Base-by-base conservation (phyloP, 2,888 invertebrate species). In the Eurytoma californica region DNA sequence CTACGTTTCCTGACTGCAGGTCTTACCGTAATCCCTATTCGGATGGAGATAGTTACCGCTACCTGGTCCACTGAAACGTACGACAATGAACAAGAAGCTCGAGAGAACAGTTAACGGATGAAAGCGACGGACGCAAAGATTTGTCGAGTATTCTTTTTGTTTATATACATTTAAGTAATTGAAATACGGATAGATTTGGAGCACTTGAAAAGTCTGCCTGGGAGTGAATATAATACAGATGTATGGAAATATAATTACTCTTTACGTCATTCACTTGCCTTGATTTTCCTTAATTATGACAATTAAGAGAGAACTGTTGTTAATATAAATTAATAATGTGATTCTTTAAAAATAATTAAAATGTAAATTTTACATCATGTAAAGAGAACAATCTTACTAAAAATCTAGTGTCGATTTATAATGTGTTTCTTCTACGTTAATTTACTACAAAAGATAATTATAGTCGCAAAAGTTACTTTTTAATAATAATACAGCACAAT, bases 11-110 rank as follows among this genome's bases (percentile, higher is more conserved):
- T 87, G 86, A 85, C 87, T 86, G 77, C 81, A 80, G 85, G 81
- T 89, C 90, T 90, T 90, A 90, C 90, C 90, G 87, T 90, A 90
- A 87, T 90, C 89, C 85, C 86, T 88, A 88, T 88, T 89, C 85
- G 90, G 90, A 87, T 90, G 90, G 70, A 90, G 90, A 86, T 88
- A 90, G 87, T 90, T 90, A 88, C 90, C 88, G 89, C 89, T 88
- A 89, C 87, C 88, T 84, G 90, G 88, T 86, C 90, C 90, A 87
- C 90, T 90, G 90, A 90, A 90, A 89, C 86, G 88, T 89, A 89
- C 85, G 88, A 79, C 79, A 81, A 77, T 81, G 30, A 81, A 79
- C 79, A 81, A 81, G 65, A 81, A 81, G 81, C 81, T 81, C 39
- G 73, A 72, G 73, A 58, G 53, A 72, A 63, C 68, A 13, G 51